Conservation (phyloP, 2,797 vertebrate species). For the Babyrousa celebensis region DNA sequence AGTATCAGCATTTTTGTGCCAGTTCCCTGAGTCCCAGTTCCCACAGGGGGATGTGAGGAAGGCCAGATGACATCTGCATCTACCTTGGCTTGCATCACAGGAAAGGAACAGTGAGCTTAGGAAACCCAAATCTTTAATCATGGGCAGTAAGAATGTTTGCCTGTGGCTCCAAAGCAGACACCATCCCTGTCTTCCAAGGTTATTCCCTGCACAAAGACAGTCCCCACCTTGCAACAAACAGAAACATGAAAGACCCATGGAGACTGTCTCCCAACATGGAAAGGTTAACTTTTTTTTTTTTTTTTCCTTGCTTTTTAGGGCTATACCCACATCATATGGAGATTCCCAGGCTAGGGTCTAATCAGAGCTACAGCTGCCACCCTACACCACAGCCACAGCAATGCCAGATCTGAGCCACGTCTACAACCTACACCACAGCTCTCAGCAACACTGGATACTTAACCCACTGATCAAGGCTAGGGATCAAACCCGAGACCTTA, state of each 20-base stretch:
- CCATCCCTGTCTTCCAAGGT: neutral
- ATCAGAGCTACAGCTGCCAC: too few species aligned
- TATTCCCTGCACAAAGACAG: neutral
- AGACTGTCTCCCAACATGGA: neutral
- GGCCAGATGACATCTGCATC: neutral
- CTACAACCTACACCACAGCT: too few species aligned
- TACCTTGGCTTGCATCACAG: neutral
- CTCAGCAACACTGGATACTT: too few species aligned
- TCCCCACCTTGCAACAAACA: neutral
- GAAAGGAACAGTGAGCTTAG: neutral
- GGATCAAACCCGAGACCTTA: too few species aligned
- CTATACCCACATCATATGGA: too few species aligned
- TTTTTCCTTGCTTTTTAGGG: too few species aligned
- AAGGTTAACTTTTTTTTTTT: neutral
- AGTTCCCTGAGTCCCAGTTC: neutral
- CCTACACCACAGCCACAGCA: too few species aligned
- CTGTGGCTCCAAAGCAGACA: neutral
- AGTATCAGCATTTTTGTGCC: neutral
- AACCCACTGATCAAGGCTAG: too few species aligned
- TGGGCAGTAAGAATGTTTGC: neutral
- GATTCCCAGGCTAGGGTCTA: too few species aligned
- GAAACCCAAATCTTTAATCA: neutral
- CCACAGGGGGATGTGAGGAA: neutral
- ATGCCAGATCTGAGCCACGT: too few species aligned
- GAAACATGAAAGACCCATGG: neutral